Evolutionary conservation across 2,113 vertebrate genomes (phyloP), one percentile per base, ranked within the genome.

Genomic region (Typhlomys cinereus): DNA sequence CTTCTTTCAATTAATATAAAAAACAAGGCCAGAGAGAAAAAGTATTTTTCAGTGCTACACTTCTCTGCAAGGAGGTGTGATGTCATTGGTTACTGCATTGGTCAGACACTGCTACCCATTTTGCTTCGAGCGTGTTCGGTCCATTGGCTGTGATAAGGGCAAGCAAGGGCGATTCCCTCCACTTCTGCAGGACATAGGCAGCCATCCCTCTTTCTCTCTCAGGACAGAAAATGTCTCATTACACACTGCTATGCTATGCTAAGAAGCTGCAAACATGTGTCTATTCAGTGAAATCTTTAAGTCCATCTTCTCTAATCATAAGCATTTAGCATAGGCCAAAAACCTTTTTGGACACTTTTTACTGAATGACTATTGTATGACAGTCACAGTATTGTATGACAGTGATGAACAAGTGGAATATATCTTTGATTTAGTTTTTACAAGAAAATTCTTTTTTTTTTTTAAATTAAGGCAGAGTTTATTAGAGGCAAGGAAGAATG

Each of bases 1-100:
- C 6, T 36, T 50, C 29, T 92, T 93, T 84, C 71, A 90, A 76
- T 94, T 91, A 76, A 27, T 61, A 74, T 81, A 39, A 78, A 79
- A n/a, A 89, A 69, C 10, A 70, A 76, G 31, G 57, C 73, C 15
- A 67, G 21, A 8, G n/a, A 80, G 64, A 67, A 92, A 59, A 69
- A 62, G 27, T 13, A 4, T 78, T 70, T 67, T 75, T 41, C 39
- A 89, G 92, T 17, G 54, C 21, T 39, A 39, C 29, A 57, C 36
- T 92, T 90, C 78, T 94, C n/a, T 64, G 31, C 61, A 70, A 48
- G 59, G n/a, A 54, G 61, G 27, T 13, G 0, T 5, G 27, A 21
- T 4, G 7, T 27, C 31, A 39, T 61, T 48, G 10, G n/a, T n/a
- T n/a, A n/a, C 39, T 74, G 69, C n/a, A 85, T 82, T 59, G 81